Base-by-base conservation (phyloP, 2,888 invertebrate genomes). In the Nebria salina region DNA sequence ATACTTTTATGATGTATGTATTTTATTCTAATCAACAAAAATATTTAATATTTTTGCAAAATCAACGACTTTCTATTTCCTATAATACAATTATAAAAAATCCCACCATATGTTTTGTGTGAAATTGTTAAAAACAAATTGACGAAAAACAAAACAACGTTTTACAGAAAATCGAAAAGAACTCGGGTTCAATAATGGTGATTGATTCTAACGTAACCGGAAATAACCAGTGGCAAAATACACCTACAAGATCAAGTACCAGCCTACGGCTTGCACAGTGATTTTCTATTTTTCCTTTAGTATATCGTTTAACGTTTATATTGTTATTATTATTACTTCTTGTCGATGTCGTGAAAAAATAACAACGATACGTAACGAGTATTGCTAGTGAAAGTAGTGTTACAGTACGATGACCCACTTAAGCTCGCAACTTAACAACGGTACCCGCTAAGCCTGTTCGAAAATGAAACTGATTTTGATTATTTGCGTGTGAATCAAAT, bases 171-270 rank as follows among this genome's bases (percentile, higher is more conserved):
- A 54, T 8, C 7, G 2, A 54, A 54, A 54, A 54, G 54, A 54
- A 54, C 54, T 54, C 4, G 54, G 13, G 54, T 54, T 54, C 4
- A 54, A 54, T 6, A 54, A 8, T 11, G 54, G 54, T 8, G 54
- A 54, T 54, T 54, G 54, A 4, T 13, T 3, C 2, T 2, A 54
- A 54, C 13, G 54, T 11, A 54, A 54, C 54, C 54, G 54, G 54
- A 54, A 54, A 13, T 43, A 43, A 43, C 43, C 43, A 43, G 43
- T 43, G 9, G 43, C 43, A 43, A 9, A 43, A 43, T 43, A 43
- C 54, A 54, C 54, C 54, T 54, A 54, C 54, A 54, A 54, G 54
- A 54, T 54, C 54, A 54, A 54, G 54, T 54, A 54, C 54, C 54
- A 54, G 54, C 54, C 54, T 54, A 11, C 4, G 54, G 54, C 54